Evolutionary conservation across 2,888 invertebrate genomes (phyloP), one percentile per base, ranked within the genome.

Genomic region (Carpatolechia fugitivella): DNA sequence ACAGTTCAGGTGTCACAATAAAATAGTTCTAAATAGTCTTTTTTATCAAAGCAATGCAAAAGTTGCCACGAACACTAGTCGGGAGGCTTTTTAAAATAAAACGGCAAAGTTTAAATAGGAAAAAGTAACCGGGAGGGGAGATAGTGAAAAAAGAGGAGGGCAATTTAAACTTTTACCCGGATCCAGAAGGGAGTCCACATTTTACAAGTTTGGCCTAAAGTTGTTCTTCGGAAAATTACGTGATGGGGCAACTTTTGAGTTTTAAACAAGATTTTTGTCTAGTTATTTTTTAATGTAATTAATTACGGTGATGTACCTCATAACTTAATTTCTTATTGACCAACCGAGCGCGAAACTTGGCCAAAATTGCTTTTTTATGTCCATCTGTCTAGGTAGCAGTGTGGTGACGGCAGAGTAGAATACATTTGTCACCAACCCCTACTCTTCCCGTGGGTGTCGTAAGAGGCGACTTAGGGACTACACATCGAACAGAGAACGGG

Each of bases 41-140:
- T n/a, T 68, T 69, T 65, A 71, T 70, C 66, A 66, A 57, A 55
- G 60, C 55, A 57, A 66, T 24, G 24, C 65, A 65, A 70, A 75
- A 79, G 64, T 69, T 66, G 60, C 72, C 65, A 70, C 66, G 71
- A 66, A 65, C 70, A 52, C 44, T 40, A 41, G 51, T 41, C 33
- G 30, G 13, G 54, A 58, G 73, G 72, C 75, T 74, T 78, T 78
- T 77, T 76, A 75, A 80, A 85, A 86, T 80, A 84, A 85, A 88
- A 82, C 75, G 80, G 69, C 72, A 85, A 89, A 88, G 82, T 88
- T 89, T 85, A 85, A 85, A 89, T 86, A 83, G 83, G 85, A 85
- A 87, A 87, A 87, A 85, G 81, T 82, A 80, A 81, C 79, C 80
- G 81, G 75, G 76, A 71, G 60, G 73, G 70, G 72, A 84, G 86